Percentiles rank a stretch among this genome's conserved stretches.
These are phyloP conservation scores for Artibeus lituratus DNA, from an alignment of 2,797 vertebrate genomes.

Conservation along the genomic window DNA sequence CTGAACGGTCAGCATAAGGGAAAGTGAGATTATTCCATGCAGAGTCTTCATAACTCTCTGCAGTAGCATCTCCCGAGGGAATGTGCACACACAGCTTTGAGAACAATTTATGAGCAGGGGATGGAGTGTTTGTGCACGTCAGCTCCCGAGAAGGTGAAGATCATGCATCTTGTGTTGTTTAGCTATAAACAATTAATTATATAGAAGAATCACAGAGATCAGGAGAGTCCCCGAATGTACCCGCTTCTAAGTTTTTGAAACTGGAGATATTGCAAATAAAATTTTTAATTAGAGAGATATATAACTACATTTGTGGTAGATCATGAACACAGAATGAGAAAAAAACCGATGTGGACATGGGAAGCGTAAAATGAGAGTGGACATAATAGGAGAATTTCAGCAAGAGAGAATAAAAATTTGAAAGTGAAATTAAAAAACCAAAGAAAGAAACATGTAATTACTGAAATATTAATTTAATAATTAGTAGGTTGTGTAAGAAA, in stretches of 20 bases:
- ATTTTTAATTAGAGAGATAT: background rate
- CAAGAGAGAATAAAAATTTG: background rate
- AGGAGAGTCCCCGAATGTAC: background rate
- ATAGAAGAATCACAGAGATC: background rate
- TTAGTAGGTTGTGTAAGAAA: background rate
- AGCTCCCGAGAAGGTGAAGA: background rate
- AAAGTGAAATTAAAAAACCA: background rate
- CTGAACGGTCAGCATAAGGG: background rate
- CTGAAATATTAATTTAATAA: conserved; percentile 20
- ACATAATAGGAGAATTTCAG: background rate
- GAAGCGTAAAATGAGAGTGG: background rate
- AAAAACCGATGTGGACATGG: background rate
- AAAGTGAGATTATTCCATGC: background rate
- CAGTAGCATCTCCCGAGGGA: background rate
- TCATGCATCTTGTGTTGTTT: background rate
- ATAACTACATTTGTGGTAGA: background rate
- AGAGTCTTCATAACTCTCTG: background rate
- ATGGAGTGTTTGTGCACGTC: background rate
- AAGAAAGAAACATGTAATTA: background rate
- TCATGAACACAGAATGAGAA: background rate
- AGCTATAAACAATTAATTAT: background rate
- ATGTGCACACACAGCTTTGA: background rate
- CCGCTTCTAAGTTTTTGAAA: background rate
- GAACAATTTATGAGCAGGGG: background rate
- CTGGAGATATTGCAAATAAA: background rate